Evolutionary conservation across 1,140 invertebrate genomes (phyloP).

Genomic region (Vanessa atalanta): DNA sequence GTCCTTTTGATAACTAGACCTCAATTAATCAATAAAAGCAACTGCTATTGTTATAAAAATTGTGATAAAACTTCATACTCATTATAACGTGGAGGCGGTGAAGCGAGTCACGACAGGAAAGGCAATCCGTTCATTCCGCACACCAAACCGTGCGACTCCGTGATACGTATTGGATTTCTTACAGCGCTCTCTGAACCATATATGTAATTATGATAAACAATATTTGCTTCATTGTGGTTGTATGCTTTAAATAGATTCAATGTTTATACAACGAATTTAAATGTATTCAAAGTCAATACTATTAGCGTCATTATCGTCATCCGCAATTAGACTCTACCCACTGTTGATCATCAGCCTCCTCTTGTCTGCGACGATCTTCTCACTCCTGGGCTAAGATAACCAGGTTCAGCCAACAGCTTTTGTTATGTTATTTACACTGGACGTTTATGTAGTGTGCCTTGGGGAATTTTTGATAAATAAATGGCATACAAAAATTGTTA

Average conservation of each 20-base stretch:
- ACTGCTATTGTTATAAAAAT: not conserved
- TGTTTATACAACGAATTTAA: no score
- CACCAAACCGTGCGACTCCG: slow-evolving; percentile 31
- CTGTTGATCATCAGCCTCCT: no score
- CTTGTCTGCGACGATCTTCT: no score
- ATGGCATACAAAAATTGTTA: no score
- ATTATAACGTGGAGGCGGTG: slow-evolving; percentile 21
- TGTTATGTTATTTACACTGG: no score
- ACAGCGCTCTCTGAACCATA: slow-evolving; percentile 25
- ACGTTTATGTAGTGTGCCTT: no score
- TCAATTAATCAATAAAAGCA: not conserved
- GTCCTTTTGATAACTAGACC: not conserved
- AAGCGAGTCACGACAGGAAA: slow-evolving; percentile 26
- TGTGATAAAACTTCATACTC: not conserved
- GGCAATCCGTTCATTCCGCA: slow-evolving; percentile 41
- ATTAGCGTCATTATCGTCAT: no score
- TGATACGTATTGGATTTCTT: slow-evolving; percentile 38
- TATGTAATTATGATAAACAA: slow-evolving; percentile 9
- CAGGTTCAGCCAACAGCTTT: no score
- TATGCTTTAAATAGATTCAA: not conserved
- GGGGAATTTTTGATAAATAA: no score
- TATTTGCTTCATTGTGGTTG: not conserved
- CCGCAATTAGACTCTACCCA: no score
- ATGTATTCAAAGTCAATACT: no score
- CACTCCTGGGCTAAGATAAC: no score